A percentile compares a stretch with the other conserved stretches of the same genome.
phyloP scores from a whole-genome alignment of 2,888 invertebrate genomes.

The Nephrotoma guestfalica region DNA sequence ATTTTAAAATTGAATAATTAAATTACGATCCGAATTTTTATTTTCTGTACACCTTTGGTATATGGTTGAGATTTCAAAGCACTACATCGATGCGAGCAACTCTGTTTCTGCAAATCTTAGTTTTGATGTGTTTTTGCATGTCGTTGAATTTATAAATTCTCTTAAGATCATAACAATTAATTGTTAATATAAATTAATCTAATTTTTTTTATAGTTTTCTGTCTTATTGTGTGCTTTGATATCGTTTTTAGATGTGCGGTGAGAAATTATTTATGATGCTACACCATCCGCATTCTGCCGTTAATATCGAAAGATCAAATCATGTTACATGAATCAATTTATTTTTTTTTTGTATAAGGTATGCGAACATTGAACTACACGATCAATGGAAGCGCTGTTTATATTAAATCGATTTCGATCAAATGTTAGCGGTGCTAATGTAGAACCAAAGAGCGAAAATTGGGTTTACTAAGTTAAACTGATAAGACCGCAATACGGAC shows the following conservation, averaged over 20 bases:
- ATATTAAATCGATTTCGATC: too few relatives aligned
- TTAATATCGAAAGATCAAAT: background rate
- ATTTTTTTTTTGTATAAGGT: background rate
- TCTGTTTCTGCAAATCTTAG: too few relatives aligned
- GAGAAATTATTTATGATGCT: background rate
- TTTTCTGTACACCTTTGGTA: too few relatives aligned
- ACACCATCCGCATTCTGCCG: background rate
- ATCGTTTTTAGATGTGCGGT: background rate
- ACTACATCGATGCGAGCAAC: background rate
- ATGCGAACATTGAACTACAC: too few relatives aligned
- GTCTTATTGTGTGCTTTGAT: background rate
- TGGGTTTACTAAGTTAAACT: too few relatives aligned
- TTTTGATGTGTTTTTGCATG: too few relatives aligned
- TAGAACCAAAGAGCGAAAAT: too few relatives aligned
- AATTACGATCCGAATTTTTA: background rate
- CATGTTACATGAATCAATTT: background rate
- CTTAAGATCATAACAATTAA: background rate
- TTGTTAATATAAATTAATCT: background rate
- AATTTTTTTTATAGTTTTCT: background rate
- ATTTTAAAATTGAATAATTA: background rate
- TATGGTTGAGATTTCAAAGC: background rate
- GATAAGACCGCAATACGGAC: too few relatives aligned
- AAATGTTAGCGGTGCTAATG: too few relatives aligned
- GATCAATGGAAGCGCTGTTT: too few relatives aligned
- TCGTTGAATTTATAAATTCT: background rate